Conservation (phyloP, 2,888 invertebrate genomes). For the Aphodius sticticus region DNA sequence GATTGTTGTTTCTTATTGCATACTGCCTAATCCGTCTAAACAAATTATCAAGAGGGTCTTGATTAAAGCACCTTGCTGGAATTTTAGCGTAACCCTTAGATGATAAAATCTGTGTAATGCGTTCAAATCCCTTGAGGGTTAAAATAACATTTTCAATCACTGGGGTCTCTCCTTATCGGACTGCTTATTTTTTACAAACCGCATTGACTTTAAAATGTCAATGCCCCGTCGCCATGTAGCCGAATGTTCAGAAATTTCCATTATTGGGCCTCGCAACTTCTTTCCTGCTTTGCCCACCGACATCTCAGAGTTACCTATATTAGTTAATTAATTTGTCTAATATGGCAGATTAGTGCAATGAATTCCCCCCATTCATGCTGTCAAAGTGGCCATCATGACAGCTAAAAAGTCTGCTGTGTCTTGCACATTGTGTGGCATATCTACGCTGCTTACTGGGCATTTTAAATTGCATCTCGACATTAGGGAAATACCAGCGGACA, state of each 20-base stretch:
- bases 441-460: not conserved
- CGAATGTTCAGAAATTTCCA: not conserved
- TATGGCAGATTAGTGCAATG: no score
- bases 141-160: not conserved
- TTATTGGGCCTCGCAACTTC: conserved; percentile 12
- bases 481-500: conserved; percentile 35
- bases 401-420: conserved; percentile 17
- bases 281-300: not conserved
- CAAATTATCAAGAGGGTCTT: conserved; percentile 5
- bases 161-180: not conserved
- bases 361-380: conserved; percentile 22
- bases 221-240: not conserved
- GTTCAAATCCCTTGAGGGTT: not conserved
- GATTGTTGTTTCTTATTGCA: conserved; percentile 8
- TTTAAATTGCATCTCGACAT: not conserved
- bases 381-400: conserved; percentile 14
- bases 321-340: no score
- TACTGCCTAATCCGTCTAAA: conserved; percentile 15
- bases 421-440: not conserved
- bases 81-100: not conserved
- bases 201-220: not conserved
- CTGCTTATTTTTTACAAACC: not conserved
- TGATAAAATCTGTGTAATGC: not conserved
- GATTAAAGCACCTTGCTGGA: not conserved
- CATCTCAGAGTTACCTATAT: no score